phyloP scores from a whole-genome alignment of 1,140 invertebrate species.

The Eurytemora carolleeae region DNA sequence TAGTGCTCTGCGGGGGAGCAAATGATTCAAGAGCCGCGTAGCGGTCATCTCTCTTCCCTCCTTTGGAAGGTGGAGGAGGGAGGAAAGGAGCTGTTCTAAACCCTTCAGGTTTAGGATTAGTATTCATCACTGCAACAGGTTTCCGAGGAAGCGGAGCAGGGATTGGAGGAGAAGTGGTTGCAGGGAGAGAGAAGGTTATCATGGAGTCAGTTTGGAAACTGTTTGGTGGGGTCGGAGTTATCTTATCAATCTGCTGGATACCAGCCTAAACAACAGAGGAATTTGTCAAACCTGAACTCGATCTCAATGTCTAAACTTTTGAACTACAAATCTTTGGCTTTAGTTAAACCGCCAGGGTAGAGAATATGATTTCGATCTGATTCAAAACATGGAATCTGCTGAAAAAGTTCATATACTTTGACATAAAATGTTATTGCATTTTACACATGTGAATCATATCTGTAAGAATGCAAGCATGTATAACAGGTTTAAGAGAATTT shows the following conservation, averaged over 20 bases:
- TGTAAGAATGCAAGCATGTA: too few species aligned
- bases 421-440: too few species aligned
- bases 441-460: too few species aligned
- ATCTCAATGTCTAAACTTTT: too few species aligned
- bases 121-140: conserved; percentile 16
- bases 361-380: too few species aligned
- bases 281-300: neutral
- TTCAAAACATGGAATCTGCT: too few species aligned
- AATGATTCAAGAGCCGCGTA: neutral
- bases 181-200: conserved; percentile 9
- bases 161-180: conserved; percentile 3
- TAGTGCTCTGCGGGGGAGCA: too few species aligned
- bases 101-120: conserved; percentile 17
- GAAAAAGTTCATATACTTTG: too few species aligned
- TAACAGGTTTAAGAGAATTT: too few species aligned
- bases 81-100: conserved; percentile 17
- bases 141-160: neutral
- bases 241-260: conserved; percentile 59
- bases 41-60: conserved; percentile 1
- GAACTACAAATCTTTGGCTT: too few species aligned
- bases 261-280: conserved; percentile 71
- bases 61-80: conserved; percentile 15
- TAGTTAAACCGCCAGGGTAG: too few species aligned
- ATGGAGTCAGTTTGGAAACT: conserved; percentile 25
- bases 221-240: conserved; percentile 14